Evolutionary conservation across 2,797 vertebrate genomes (phyloP), one percentile per base, ranked within the genome.

Genomic region (Chaunax sp.): DNA sequence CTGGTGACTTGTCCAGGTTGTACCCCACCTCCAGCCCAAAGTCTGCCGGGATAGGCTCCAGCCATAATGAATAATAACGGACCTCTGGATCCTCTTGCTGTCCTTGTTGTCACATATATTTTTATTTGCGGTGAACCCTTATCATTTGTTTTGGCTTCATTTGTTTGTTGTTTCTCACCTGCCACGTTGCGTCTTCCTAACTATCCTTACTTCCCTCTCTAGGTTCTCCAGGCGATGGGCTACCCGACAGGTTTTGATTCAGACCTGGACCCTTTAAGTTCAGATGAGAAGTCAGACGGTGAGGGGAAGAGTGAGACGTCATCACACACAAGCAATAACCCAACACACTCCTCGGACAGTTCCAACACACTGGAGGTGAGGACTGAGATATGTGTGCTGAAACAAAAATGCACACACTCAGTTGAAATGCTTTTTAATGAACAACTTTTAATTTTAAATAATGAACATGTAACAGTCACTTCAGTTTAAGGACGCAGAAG

Each of bases 171-270:
- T 53, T 52, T 50, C 13, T n/a, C 19, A 53, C 16, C 35, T 26
- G 19, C 1, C 19, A n/a, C 11, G 10, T 50, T 2, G 5, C 5
- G 0, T 54, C 3, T 2, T 52, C 3, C 5, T 1, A 15, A 15
- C 25, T 59, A 9, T 54, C 51, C 12, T 67, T 6, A 0, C 6
- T n/a, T 15, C 56, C 26, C 25, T 40, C 40, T 63, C 33, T 71
- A 99, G 98, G 98, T 99, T 73, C 95, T 99, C 76, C 98, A 99
- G 91, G 96, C 97, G 0, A 98, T 99, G 98, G 98, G 98, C 18
- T 98, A 98, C 81, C 97, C 97, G 18, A 98, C 98, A 13, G 98
- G 98, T 58, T 98, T 99, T 35, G 98, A 99, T 88, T 96, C 96
- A 26, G 97, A 99, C 86, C 92, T 96, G 87, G 98, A 99, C 87